Percentiles rank a stretch among this genome's conserved stretches.
Conservation (phyloP, 2,113 vertebrate species). For the Stomatorhinus ivindoensis region DNA sequence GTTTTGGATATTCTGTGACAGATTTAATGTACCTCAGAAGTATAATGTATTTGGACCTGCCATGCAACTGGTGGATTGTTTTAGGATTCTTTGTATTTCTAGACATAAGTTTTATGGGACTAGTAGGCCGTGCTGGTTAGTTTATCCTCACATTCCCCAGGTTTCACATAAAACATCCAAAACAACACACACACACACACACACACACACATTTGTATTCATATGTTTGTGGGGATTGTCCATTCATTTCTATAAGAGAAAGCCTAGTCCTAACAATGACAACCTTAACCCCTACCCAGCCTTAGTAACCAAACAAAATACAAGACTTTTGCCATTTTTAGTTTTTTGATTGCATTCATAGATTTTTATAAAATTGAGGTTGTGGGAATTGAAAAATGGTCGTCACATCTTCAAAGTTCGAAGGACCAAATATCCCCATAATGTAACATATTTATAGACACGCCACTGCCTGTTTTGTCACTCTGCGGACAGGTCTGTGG, state of each 20-base stretch:
- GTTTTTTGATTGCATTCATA: neutral
- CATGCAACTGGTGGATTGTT: neutral
- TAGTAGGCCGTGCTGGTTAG: neutral
- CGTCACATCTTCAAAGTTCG: too few species aligned
- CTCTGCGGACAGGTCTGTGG: slow-evolving; percentile 75
- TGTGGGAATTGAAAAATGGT: neutral
- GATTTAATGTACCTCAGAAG: neutral
- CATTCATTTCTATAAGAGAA: too few species aligned
- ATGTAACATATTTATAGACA: neutral
- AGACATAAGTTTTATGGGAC: neutral
- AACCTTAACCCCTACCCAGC: too few species aligned
- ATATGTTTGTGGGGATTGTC: too few species aligned
- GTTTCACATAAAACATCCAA: neutral
- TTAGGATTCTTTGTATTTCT: neutral
- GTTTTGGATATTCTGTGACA: neutral
- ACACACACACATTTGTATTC: neutral
- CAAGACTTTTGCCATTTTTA: neutral
- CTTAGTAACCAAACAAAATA: neutral
- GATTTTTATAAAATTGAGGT: neutral
- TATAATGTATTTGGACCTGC: neutral
- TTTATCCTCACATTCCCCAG: neutral
- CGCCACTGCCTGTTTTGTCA: neutral
- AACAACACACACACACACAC: neutral
- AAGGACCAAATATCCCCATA: too few species aligned
- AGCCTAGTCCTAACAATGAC: too few species aligned